These are phyloP conservation scores for Seriola quinqueradiata DNA, from an alignment of 2,113 vertebrate species.

Conservation along the genomic window DNA sequence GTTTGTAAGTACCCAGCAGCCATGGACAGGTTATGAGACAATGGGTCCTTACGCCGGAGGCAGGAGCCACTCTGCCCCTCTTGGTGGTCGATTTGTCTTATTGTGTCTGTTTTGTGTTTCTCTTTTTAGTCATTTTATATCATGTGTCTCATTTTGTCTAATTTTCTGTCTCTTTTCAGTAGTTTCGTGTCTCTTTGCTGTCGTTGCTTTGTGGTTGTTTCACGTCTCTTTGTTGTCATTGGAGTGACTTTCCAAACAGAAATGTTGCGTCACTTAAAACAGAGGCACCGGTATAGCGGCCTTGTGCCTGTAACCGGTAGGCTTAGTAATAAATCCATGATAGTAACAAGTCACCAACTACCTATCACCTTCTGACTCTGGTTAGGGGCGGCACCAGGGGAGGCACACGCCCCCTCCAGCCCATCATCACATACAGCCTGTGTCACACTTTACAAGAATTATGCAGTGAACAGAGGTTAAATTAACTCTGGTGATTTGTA, in stretches of 20 bases:
- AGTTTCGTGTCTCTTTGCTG: not conserved
- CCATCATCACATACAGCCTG: too few species aligned
- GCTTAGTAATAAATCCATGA: too few species aligned
- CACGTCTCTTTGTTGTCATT: not conserved
- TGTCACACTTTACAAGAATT: too few species aligned
- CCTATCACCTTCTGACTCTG: too few species aligned
- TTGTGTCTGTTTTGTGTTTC: not conserved
- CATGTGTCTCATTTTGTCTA: not conserved
- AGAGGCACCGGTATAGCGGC: not conserved
- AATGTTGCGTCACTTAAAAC: not conserved
- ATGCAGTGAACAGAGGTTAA: too few species aligned
- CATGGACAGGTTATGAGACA: not conserved
- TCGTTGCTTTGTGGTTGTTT: not conserved
- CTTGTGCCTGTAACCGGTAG: not conserved
- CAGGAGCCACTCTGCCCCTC: too few species aligned
- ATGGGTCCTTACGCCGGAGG: not conserved
- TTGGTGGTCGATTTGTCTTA: not conserved
- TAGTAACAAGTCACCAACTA: too few species aligned
- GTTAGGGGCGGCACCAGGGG: too few species aligned
- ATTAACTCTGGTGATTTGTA: too few species aligned
- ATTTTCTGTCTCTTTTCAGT: constrained; percentile 7
- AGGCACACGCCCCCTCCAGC: too few species aligned
- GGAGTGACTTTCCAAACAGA: not conserved
- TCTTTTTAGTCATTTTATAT: not conserved
- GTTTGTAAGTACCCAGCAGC: not conserved